phyloP scores from a whole-genome alignment of 1,140 invertebrate species.

The Drosophila bocqueti region DNA sequence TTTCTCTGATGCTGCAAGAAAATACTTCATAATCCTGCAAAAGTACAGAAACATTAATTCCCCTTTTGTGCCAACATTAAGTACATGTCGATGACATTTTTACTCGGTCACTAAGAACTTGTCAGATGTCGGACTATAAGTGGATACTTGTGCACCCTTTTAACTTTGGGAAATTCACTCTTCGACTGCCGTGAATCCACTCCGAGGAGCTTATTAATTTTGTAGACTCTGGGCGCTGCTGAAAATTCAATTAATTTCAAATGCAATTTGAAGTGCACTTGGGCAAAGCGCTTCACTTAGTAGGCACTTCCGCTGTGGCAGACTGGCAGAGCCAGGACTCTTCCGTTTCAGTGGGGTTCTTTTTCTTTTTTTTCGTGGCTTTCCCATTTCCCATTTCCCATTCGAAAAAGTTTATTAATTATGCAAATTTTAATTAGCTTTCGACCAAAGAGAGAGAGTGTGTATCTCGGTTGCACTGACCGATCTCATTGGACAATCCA shows the following conservation, averaged over 20 bases:
- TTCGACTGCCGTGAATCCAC: background rate
- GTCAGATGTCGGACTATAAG: slow-evolving; percentile 5
- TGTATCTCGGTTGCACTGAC: slow-evolving; percentile 42
- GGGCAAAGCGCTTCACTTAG: slow-evolving; percentile 63
- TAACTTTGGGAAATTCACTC: background rate
- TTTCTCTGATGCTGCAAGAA: background rate
- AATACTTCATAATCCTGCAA: background rate
- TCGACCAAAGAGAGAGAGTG: slow-evolving; percentile 1
- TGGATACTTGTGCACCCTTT: slow-evolving; percentile 19
- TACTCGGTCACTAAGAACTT: background rate
- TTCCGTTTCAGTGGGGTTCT: slow-evolving; percentile 8
- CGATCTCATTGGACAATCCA: slow-evolving; percentile 54
- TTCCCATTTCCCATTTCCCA: slow-evolving; percentile 7
- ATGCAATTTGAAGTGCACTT: slow-evolving; percentile 79
- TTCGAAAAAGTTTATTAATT: slow-evolving; percentile 68
- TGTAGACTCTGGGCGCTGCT: slow-evolving; percentile 26
- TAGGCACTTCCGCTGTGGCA: slow-evolving; percentile 61
- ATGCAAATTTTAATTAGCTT: slow-evolving; percentile 75
- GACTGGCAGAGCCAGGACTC: background rate
- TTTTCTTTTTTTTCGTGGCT: background rate
- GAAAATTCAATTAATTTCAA: slow-evolving; percentile 77
- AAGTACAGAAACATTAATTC: background rate
- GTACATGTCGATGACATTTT: slow-evolving; percentile 1
- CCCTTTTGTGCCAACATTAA: slow-evolving; percentile 1
- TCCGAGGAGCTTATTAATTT: slow-evolving; percentile 20